Evolutionary conservation across 2,113 vertebrate species (phyloP), one percentile per base, ranked within the genome.

Genomic region (Rhinoptilus africanus): DNA sequence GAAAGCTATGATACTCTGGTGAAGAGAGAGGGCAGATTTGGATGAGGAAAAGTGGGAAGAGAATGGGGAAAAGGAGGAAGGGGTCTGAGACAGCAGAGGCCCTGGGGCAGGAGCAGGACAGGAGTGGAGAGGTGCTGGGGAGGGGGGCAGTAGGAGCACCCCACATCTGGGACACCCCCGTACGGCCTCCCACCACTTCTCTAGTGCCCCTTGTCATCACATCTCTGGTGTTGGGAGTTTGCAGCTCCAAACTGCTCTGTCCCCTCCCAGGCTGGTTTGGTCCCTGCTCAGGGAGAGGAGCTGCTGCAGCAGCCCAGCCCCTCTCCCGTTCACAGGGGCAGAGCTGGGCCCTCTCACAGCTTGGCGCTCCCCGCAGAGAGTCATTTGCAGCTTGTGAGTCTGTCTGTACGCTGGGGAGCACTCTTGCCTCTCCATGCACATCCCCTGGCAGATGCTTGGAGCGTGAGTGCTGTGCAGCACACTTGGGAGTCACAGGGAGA

Each of bases 401-500:
- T 64, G 56, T 69, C 82, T 68, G 73, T 59, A 35, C 21, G 0
- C 74, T 89, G 90, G 90, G 77, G 69, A 95, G 78, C 81, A 79
- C 48, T 67, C 81, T 89, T 68, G 82, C 19, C 47, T 81, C 78
- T 95, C 85, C 24, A 1, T 57, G 64, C 45, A 2, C 6, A 0
- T 27, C 82, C 32, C 4, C 2, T 8, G 19, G 19, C 22, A 54
- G 64, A 51, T 43, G 68, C 64, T 89, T 4, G 4, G 69, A 63
- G 84, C 6, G 0, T 1, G 18, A 39, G 41, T 47, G 51, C 88
- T 6, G 81, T 28, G 66, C 69, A 18, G 72, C 41, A 34, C 4
- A 2, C 37, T 60, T n/a, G 0, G 2, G 11, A 47, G 53, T 35
- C 67, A 8, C 0, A 0, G 39, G 18, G 47, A 57, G 62, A 20